Evolutionary conservation across 1,140 invertebrate genomes (phyloP), one percentile per base, ranked within the genome.

Genomic region (Conus betulinus): DNA sequence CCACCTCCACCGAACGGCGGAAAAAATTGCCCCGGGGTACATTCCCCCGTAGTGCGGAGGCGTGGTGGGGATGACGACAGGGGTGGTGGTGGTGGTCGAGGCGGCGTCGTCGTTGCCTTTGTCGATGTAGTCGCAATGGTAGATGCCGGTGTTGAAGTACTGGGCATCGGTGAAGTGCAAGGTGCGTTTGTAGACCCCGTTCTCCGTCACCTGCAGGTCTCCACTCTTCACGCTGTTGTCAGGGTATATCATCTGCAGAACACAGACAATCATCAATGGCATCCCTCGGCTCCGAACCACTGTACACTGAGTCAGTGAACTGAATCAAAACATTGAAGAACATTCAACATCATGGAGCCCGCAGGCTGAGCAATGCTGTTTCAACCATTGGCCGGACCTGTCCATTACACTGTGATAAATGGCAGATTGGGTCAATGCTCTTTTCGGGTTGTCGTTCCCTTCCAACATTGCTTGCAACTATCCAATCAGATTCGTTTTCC

Each of bases 71-170:
- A 15, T 60, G 57, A 8, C n/a, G 27, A 6, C 6, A 7, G 51
- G 27, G 57, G 82, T 84, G 82, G 82, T 27, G n/a, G 25, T 84
- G 82, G 23, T 78, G 63, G 85, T 53, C 17, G 63, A 23, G 25
- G 13, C 76, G n/a, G 11, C 60, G 60, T 63, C 60, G 60, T 63
- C 89, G 52, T 53, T 85, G n/a, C 76, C 71, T n/a, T 74, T 87
- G 27, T 88, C 78, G 17, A 57, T 74, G 81, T 90, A 91, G 52
- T 85, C 82, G 88, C 91, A 92, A n/a, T 71, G 71, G 78, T 92
- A 92, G 71, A 85, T 39, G 13, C 91, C 91, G 0, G 91, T 91
- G 88, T 92, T 89, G 23, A 53, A 87, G 78, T 88, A 92, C 55
- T 90, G 88, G 4, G 90, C 57, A 25, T 91, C 86, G 23, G 39